Evolutionary conservation across 64 coral and sea anemone genomes (phyloP).

Genomic region (Pocillopora verrucosa): DNA sequence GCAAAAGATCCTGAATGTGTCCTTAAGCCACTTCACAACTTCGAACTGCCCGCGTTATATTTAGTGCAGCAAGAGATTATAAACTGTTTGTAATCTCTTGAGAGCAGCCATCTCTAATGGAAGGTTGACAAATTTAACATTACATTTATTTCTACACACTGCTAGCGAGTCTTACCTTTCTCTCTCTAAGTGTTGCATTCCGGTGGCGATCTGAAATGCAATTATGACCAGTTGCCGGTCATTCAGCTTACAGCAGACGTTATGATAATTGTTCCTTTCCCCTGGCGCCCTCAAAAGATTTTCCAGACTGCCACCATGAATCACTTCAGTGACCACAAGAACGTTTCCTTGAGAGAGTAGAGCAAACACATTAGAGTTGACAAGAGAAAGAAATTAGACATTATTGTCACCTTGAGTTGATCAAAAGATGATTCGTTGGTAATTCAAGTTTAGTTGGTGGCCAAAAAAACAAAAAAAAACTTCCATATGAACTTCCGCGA

Average conservation of each 20-base stretch:
- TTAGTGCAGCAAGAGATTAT: too few relatives aligned
- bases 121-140: too few relatives aligned
- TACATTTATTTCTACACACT: too few relatives aligned
- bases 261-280: neutral
- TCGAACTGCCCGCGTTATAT: too few relatives aligned
- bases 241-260: neutral
- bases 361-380: neutral
- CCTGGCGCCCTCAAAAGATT: neutral
- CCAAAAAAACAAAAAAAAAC: neutral
- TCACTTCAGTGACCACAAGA: slow-evolving; percentile 15
- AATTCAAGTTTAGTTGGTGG: neutral
- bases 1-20: too few relatives aligned
- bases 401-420: neutral
- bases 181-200: slow-evolving; percentile 21
- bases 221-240: neutral
- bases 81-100: too few relatives aligned
- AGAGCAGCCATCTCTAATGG: too few relatives aligned
- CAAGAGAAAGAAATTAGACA: neutral
- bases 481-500: too few relatives aligned
- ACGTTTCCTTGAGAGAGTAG: neutral
- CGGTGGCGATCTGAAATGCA: neutral
- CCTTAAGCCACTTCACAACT: too few relatives aligned
- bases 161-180: neutral
- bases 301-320: neutral
- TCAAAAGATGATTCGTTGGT: too few relatives aligned